Conservation (phyloP, 2,797 vertebrate species). For the Amazona ochrocephala region DNA sequence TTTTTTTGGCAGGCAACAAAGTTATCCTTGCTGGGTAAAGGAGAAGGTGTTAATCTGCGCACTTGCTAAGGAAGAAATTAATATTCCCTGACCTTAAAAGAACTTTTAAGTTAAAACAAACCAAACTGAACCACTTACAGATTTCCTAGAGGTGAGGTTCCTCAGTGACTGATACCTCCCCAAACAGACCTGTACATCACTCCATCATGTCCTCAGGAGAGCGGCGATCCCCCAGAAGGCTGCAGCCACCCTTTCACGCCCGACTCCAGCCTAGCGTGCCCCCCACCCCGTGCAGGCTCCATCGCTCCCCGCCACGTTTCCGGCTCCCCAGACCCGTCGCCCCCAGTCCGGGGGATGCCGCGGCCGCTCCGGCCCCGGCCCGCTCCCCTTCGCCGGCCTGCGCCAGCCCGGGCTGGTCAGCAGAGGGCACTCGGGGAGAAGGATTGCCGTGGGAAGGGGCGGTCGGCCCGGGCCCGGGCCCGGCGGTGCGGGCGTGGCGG, state of each 20-base stretch:
- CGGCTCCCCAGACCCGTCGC: background rate
- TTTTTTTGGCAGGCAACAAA: background rate
- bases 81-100: background rate
- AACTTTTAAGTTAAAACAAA: background rate
- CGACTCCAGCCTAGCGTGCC: rapidly evolving
- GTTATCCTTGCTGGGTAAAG: background rate
- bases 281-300: background rate
- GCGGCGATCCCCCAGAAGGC: background rate
- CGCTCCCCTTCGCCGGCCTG: background rate
- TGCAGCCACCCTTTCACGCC: rapidly evolving
- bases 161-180: background rate
- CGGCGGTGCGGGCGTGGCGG: background rate
- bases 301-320: background rate
- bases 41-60: background rate
- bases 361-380: background rate
- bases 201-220: background rate
- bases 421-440: slow-evolving; percentile 75
- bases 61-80: background rate
- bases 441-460: background rate
- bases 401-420: background rate
- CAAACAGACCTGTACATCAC: rapidly evolving
- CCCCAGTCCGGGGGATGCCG: background rate
- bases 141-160: background rate
- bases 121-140: rapidly evolving
- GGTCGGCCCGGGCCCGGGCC: no score